Evolutionary conservation across 2,797 vertebrate genomes (phyloP).

Genomic region (Rhadinocentrus ornatus): DNA sequence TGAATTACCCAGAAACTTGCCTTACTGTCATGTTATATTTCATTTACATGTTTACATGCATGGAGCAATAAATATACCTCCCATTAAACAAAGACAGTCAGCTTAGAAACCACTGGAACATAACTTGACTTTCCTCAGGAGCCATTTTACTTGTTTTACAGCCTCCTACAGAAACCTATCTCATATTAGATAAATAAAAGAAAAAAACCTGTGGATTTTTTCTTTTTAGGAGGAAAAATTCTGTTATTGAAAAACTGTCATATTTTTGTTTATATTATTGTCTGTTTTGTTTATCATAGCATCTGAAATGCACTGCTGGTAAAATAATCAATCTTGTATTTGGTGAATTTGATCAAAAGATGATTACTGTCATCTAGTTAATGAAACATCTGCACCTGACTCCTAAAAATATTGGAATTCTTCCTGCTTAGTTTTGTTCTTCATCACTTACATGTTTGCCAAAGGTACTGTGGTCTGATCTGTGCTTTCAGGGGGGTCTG

Average conservation of each 20-base stretch:
- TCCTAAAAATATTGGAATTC: constrained; percentile 22
- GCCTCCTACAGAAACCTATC: constrained; percentile 58
- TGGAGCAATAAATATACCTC: constrained; percentile 54
- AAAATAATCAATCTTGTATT: constrained; percentile 55
- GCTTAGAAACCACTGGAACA: constrained; percentile 73
- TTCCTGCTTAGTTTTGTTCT: constrained; percentile 33
- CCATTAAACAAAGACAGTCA: constrained; percentile 28
- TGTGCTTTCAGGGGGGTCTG: constrained; percentile 44
- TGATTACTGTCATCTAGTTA: constrained; percentile 26
- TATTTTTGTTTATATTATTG: not conserved
- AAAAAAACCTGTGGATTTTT: constrained; percentile 33
- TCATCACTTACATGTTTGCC: constrained; percentile 48
- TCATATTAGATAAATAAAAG: constrained; percentile 42
- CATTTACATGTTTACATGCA: constrained; percentile 56
- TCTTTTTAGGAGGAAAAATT: not conserved
- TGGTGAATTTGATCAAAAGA: constrained; percentile 35
- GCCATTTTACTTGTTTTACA: constrained; percentile 36
- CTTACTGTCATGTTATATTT: constrained; percentile 43
- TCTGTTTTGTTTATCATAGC: constrained; percentile 40
- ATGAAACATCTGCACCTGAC: constrained; percentile 43
- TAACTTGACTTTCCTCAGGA: constrained; percentile 61
- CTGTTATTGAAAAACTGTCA: constrained; percentile 30
- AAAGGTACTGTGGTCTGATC: constrained; percentile 67
- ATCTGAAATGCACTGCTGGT: constrained; percentile 69
- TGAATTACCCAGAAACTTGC: constrained; percentile 21